Conservation (phyloP, 2,888 invertebrate species). For the Lampropteryx suffumata region DNA sequence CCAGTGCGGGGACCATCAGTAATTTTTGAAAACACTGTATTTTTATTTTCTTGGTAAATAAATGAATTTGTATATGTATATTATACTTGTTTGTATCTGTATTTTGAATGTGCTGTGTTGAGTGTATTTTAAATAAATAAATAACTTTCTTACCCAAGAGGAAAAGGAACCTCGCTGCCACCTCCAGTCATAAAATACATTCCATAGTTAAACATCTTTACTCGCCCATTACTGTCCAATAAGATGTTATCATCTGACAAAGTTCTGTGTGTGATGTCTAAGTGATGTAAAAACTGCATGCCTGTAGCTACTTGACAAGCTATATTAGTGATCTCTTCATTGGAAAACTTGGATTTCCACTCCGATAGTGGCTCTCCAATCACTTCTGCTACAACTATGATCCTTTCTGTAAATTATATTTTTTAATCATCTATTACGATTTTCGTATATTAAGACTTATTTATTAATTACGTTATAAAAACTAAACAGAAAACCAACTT, state of each 20-base stretch:
- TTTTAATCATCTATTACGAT: no score
- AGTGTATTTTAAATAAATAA: no score
- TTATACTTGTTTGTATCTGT: no score
- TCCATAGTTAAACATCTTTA: constrained; percentile 97
- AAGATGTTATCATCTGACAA: constrained; percentile 92
- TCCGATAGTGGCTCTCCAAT: constrained; percentile 86
- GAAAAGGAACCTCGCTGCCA: constrained; percentile 95
- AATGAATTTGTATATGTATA: no score
- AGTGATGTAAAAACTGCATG: constrained; percentile 87
- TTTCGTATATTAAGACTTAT: no score
- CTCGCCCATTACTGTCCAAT: constrained; percentile 86
- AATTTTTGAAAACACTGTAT: no score
- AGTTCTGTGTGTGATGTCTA: constrained; percentile 90
- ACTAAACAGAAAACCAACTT: no score
- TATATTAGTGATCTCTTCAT: constrained; percentile 83
- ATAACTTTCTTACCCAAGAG: constrained; percentile 86
- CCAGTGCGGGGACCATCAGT: no score
- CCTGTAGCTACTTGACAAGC: constrained; percentile 89
- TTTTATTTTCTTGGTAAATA: no score
- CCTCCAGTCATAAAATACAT: constrained; percentile 94
- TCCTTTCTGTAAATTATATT: constrained; percentile 84
- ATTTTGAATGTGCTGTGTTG: no score
- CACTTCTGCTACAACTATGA: constrained; percentile 92
- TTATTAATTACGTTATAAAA: no score
- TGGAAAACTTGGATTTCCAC: constrained; percentile 63